Base-by-base conservation (phyloP, 2,888 invertebrate genomes). In the Melanargia galathea region DNA sequence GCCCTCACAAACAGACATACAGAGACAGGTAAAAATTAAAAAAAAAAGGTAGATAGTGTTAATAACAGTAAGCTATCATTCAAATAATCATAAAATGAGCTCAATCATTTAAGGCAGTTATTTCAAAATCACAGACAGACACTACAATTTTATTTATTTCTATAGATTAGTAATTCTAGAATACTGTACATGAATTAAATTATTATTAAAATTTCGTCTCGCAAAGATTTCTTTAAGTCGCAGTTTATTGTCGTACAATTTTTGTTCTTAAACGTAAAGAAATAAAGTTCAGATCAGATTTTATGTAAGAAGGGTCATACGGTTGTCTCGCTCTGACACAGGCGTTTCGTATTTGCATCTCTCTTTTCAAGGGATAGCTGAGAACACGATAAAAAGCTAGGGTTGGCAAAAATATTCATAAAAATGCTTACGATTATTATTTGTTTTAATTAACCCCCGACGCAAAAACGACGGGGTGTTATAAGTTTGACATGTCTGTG, bases 271-370 rank as follows among this genome's bases (percentile, higher is more conserved):
- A 16, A 1, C 0, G 0, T 0, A 8, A 30, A 1, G 0, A n/a
- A n/a, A 57, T 57, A 57, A 45, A 46, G 57, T 46, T 18, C 30
- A 57, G 26, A 20, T 57, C 13, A 7, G 57, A 46, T n/a, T 33
- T 16, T n/a, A 45, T 2, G 26, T 30, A 5, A 2, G 2, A 43
- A 57, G 45, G 57, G 45, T 33, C 30, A 49, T 57, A 45, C 20
- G 13, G n/a, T 54, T 48, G 30, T 66, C 68, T 46, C 68, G 20
- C 48, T 69, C 63, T 33, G 54, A 60, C 66, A 35, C 52, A 49
- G 33, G 60, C 38, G 48, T 51, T 60, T 52, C 35, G 22, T 65
- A 46, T 49, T 46, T 58, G 13, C 26, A 51, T 62, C 60, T 58
- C 57, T 3, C 35, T 52, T 46, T 35, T 11, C 13, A 45, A n/a